A percentile compares a stretch with the other conserved stretches of the same genome.
Evolutionary conservation across 2,113 vertebrate species (phyloP).

Genomic region (Mormyrus iriodes): DNA sequence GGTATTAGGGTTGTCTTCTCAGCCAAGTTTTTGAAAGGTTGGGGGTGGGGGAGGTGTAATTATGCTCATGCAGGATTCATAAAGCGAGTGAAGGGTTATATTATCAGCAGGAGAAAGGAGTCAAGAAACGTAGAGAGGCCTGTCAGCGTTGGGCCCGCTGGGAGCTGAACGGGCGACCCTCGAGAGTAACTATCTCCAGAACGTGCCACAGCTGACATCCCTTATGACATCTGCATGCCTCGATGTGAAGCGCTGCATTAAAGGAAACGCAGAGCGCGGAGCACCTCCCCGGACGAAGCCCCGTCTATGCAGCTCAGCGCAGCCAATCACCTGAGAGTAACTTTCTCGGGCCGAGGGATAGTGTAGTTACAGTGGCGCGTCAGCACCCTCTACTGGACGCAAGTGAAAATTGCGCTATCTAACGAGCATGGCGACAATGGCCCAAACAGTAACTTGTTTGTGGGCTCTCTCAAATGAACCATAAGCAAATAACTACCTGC

Average conservation of each 20-base stretch:
- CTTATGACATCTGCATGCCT: not conserved
- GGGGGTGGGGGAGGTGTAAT: not conserved
- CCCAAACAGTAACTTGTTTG: not conserved
- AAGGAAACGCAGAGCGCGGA: not conserved
- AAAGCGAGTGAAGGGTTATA: not conserved
- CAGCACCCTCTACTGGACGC: constrained; percentile 10
- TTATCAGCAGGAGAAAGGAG: not conserved
- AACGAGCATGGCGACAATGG: not conserved
- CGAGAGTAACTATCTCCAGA: not conserved
- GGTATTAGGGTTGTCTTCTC: not conserved
- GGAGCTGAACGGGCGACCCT: not conserved
- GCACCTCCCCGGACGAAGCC: not conserved
- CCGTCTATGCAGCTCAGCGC: not conserved
- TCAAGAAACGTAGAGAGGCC: not conserved
- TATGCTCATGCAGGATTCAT: not conserved
- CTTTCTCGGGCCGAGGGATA: not conserved
- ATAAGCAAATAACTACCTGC: not conserved
- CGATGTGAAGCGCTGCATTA: not conserved
- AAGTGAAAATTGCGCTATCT: not conserved
- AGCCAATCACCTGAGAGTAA: not conserved
- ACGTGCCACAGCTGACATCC: constrained; percentile 6
- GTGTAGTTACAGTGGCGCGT: not conserved
- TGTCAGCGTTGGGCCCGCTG: not conserved
- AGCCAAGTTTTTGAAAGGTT: not conserved
- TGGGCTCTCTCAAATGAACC: not conserved